Base-by-base conservation (phyloP, 2,797 vertebrate genomes). In the Merluccius polli region DNA sequence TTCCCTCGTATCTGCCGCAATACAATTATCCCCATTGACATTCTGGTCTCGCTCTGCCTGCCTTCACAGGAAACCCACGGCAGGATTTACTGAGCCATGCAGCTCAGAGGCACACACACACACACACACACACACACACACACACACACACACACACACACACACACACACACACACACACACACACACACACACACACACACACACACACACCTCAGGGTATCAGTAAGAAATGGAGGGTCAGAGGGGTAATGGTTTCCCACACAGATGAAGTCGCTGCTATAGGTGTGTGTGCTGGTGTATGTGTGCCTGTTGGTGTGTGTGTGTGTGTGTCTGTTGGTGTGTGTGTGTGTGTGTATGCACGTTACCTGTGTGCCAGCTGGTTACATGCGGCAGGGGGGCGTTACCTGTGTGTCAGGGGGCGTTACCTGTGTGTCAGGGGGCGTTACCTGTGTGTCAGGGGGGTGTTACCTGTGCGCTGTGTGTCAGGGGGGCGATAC, bases 11-110 rank as follows among this genome's bases (percentile, higher is more conserved):
- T 92, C 91, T 87, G 90, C 86, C 85, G 83, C 86, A 80, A 82
- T 81, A 86, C 86, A 90, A 89, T 92, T 89, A 89, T 84, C 85
- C 87, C 88, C 85, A 92, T 93, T 91, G 91, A 88, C 90, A 93
- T 93, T 91, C 91, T 77, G 77, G 79, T 81, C 81, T 84, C 75
- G 84, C 86, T 79, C 85, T 44, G 68, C 76, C 81, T 87, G 81
- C 80, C 89, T 93, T 90, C 90, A 91, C 91, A 91, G 88, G 85
- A 87, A 90, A 89, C 80, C 83, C 77, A 84, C 82, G 70, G 83
- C 87, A 78, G 85, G 85, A 90, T 90, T 84, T 86, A 83, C 89
- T 89, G 89, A 90, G 90, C 84, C 86, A 83, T 81, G 84, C 21
- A 63, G 82, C 83, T 89, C 82, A 82, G 83, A 83, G 84, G 82